Evolutionary conservation across 2,797 vertebrate species (phyloP).

Genomic region (Characodon lateralis): DNA sequence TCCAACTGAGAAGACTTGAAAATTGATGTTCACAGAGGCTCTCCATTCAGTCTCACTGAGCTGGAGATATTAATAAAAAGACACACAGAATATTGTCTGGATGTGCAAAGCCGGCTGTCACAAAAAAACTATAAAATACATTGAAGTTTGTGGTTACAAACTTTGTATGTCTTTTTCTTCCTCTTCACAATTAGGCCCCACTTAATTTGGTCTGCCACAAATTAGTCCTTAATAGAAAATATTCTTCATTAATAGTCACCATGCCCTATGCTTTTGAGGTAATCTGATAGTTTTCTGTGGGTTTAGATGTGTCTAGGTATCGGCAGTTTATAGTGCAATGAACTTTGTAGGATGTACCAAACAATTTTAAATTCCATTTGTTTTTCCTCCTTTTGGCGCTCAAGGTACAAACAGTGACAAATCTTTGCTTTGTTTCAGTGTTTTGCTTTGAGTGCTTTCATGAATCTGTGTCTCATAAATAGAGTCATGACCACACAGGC

Average conservation of each 20-base stretch:
- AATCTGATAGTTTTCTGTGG: background rate
- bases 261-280: background rate
- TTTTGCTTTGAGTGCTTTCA: background rate
- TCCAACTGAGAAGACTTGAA: too few species aligned
- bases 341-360: background rate
- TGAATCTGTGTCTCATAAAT: background rate
- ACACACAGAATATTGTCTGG: too few species aligned
- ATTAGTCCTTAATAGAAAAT: background rate
- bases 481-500: background rate
- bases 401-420: constrained; percentile 2
- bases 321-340: too few species aligned
- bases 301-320: background rate
- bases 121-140: too few species aligned
- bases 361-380: background rate
- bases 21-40: too few species aligned
- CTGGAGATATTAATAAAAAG: too few species aligned
- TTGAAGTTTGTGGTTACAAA: background rate
- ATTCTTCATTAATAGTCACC: background rate
- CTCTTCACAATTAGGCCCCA: background rate
- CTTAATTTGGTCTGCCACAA: background rate
- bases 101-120: too few species aligned
- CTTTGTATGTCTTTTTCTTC: background rate
- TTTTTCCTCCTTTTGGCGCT: background rate
- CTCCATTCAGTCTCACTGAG: too few species aligned
- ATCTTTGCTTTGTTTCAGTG: background rate